Base-by-base conservation (phyloP, 2,888 invertebrate genomes). In the Bombylius discolor region DNA sequence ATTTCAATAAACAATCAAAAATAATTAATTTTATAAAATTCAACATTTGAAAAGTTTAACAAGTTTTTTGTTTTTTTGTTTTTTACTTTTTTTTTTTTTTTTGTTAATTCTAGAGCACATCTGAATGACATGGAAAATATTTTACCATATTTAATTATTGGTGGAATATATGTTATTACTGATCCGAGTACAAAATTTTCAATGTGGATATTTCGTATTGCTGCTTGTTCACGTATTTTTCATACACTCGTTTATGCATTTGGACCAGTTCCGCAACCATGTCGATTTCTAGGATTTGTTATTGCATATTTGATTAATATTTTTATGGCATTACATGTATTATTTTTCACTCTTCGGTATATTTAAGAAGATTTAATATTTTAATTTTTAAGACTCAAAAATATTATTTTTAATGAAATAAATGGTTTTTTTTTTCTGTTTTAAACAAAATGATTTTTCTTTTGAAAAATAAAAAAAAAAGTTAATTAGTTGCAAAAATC, bases 91-190 rank as follows among this genome's bases (percentile, higher is more conserved):
- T 12, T 33, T 42, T 14, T 39, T n/a, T 51, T 13, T n/a, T 46
- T 31, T 53, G 50, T 60, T 60, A 56, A 49, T 71, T 73, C 9
- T 69, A 84, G 84, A 64, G 83, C 82, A 5, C 83, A 85, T 67
- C 75, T 78, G 65, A 85, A 85, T 65, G 85, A 85, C 66, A 67
- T 85, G 68, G 84, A 85, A 69, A 85, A 84, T 70, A 83, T 85
- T 58, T 70, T 80, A 8, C 73, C 80, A 1, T 85, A 82, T 67
- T 72, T 82, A 45, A 65, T 79, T 4, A 72, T 80, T 61, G 78
- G 78, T 14, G 67, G 79, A 36, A 68, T 80, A 8, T 85, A 81
- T 66, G 68, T 81, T 7, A 67, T 78, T 58, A 81, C 80, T 0
- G 73, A 77, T 60, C 85, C 85, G 0, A 67, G 70, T 53, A 66